These are phyloP conservation scores for Ctenosaura bakeri DNA, from an alignment of 2,797 vertebrate genomes.

Conservation along the genomic window DNA sequence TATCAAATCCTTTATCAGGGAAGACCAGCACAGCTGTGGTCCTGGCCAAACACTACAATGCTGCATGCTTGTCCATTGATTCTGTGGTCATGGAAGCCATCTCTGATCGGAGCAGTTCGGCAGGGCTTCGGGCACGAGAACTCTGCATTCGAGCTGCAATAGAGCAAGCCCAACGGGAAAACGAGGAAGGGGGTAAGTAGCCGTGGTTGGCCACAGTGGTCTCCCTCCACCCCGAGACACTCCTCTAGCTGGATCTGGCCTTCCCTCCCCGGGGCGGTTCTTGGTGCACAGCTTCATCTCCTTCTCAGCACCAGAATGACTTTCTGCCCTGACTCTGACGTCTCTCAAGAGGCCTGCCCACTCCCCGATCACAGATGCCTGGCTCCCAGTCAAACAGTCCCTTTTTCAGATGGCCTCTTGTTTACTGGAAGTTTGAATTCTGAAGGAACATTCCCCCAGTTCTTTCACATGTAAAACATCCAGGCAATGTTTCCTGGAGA, in stretches of 20 bases:
- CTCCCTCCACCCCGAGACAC: too few species aligned
- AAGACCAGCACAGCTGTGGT: constrained; percentile 79
- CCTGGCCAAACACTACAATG: constrained; percentile 83
- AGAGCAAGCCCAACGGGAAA: constrained; percentile 72
- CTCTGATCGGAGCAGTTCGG: constrained; percentile 70
- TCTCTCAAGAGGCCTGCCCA: not conserved
- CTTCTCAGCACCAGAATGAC: not conserved
- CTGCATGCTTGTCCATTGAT: constrained; percentile 84
- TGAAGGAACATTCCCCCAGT: not conserved
- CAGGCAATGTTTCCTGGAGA: not conserved
- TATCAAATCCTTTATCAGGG: constrained; percentile 63
- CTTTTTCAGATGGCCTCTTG: not conserved
- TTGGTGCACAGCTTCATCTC: not conserved
- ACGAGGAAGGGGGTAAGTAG: constrained; percentile 79
- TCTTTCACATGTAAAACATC: not conserved
- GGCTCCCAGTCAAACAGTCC: not conserved
- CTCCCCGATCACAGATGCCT: too few species aligned
- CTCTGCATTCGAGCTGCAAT: constrained; percentile 80
- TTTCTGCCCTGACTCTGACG: not conserved
- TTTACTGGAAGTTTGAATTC: not conserved
- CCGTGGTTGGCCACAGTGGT: too few species aligned
- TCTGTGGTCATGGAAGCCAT: constrained; percentile 84
- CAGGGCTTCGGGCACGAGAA: constrained; percentile 80
- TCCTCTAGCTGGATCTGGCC: too few species aligned
- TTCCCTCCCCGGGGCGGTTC: not conserved